phyloP scores from a whole-genome alignment of 2,113 vertebrate species.

The Manacus vitellinus region DNA sequence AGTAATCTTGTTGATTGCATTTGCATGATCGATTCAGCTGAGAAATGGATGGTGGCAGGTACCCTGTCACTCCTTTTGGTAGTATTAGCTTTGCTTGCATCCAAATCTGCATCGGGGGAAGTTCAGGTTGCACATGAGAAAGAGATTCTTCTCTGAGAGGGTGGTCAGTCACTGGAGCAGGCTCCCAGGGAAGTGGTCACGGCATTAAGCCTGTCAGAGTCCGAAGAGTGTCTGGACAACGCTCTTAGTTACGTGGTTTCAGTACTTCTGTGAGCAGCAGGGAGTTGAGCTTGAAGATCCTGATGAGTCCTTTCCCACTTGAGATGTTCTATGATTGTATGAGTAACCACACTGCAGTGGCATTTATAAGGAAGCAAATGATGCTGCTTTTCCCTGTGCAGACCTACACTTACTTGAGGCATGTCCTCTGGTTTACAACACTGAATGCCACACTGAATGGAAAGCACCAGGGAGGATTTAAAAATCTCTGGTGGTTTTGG shows the following conservation, averaged over 20 bases:
- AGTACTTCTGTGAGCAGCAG: neutral
- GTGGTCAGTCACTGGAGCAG: neutral
- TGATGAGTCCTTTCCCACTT: neutral
- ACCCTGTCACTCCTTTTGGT: neutral
- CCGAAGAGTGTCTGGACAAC: fast-evolving
- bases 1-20: neutral
- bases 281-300: neutral
- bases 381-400: neutral
- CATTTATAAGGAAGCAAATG: neutral
- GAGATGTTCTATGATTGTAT: neutral
- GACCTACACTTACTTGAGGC: neutral
- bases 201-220: neutral
- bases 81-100: neutral
- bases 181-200: fast-evolving
- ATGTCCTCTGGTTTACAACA: neutral
- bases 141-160: neutral
- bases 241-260: neutral
- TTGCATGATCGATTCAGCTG: neutral
- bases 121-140: neutral
- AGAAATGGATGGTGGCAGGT: neutral
- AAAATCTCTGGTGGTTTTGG: neutral
- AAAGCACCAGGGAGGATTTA: neutral
- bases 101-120: neutral
- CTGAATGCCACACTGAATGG: neutral
- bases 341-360: neutral